Percentiles rank a stretch among this genome's conserved stretches.
These are phyloP conservation scores for Drosophila nr. perissopoda DNA, from an alignment of 2,888 invertebrate genomes.

Conservation along the genomic window DNA sequence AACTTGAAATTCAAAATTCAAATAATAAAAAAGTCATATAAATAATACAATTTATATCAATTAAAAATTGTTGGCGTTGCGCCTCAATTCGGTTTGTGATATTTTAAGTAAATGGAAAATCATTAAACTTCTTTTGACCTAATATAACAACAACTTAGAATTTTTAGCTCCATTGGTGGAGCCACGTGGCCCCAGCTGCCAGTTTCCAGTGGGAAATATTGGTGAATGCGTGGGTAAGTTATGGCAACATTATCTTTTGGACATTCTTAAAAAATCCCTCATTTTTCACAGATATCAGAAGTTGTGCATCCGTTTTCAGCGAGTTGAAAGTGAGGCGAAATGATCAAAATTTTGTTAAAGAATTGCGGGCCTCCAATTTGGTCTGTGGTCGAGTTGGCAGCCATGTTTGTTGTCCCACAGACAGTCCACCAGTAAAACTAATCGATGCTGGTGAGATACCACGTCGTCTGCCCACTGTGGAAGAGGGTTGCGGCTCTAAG, in stretches of 20 bases:
- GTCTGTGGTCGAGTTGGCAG: constrained; percentile 67
- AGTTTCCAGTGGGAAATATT: constrained; percentile 58
- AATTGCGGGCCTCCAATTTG: constrained; percentile 75
- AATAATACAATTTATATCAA: not conserved
- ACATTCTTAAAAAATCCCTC: not conserved
- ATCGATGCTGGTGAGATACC: constrained; percentile 64
- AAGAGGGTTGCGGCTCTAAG: constrained; percentile 88
- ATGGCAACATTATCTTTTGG: too few relatives aligned
- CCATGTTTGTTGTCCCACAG: constrained; percentile 80
- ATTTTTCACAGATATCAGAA: constrained; percentile 61
- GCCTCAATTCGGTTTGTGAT: not conserved
- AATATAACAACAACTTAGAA: not conserved
- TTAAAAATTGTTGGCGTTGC: not conserved
- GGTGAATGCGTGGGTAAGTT: constrained; percentile 77
- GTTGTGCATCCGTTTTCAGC: constrained; percentile 66
- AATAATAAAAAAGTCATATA: not conserved
- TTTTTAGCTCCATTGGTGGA: not conserved
- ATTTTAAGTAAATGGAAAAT: not conserved
- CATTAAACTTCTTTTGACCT: not conserved
- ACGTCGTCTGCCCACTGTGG: constrained; percentile 78
- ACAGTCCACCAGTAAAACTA: constrained; percentile 9
- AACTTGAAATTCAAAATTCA: not conserved
- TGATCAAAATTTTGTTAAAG: constrained; percentile 70
- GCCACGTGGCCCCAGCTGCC: constrained; percentile 45
- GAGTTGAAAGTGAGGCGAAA: constrained; percentile 62